phyloP scores from a whole-genome alignment of 2,797 vertebrate species.

The Octomys mimax region DNA sequence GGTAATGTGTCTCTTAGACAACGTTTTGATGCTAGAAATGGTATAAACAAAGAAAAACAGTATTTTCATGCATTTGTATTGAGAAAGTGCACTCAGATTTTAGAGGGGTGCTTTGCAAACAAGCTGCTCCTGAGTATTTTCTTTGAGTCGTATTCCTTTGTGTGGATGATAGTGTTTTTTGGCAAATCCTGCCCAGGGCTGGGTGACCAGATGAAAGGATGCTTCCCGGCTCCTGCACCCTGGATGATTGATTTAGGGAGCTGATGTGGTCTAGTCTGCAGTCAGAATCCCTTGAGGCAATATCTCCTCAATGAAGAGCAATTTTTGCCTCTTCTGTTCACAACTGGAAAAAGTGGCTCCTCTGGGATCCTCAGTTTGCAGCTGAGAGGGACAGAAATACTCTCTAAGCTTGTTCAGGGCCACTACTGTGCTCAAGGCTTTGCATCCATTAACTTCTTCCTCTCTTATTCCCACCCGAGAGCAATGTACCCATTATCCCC shows the following conservation, averaged over 20 bases:
- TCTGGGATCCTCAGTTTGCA: neutral
- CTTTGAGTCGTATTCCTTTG: slow-evolving; percentile 70
- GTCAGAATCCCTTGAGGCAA: neutral
- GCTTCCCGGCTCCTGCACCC: rapidly evolving
- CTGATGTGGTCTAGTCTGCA: neutral
- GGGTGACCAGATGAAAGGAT: neutral
- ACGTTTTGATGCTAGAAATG: slow-evolving; percentile 1
- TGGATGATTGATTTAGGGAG: neutral
- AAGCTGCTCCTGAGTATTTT: slow-evolving; percentile 60
- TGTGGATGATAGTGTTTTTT: slow-evolving; percentile 57
- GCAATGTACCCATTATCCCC: no score
- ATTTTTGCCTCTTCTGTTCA: neutral
- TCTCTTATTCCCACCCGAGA: neutral
- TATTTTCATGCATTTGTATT: slow-evolving; percentile 57
- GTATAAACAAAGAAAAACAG: slow-evolving; percentile 63
- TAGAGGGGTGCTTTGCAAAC: slow-evolving; percentile 73
- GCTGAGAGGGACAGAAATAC: neutral
- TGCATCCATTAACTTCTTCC: neutral
- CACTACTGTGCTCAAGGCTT: neutral
- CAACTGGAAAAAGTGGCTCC: neutral
- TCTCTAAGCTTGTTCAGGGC: neutral
- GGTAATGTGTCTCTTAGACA: slow-evolving; percentile 58
- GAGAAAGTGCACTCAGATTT: slow-evolving; percentile 68
- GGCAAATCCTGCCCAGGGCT: neutral
- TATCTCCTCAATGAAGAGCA: slow-evolving; percentile 45